phyloP scores from a whole-genome alignment of 2,888 invertebrate genomes.

The Tipula vernalis region DNA sequence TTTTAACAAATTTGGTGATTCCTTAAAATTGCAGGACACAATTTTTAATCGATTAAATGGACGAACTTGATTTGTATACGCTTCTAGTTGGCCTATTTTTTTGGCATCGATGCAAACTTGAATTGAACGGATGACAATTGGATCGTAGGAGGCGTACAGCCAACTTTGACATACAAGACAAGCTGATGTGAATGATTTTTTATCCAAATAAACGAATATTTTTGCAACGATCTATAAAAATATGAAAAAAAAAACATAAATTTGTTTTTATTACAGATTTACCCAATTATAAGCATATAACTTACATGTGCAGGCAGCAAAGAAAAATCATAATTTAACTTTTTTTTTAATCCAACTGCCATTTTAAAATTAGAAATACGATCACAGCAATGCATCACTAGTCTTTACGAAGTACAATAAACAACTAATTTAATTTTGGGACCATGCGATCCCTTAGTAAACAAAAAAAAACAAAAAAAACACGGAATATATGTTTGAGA shows the following conservation, averaged over 20 bases:
- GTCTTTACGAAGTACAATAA: too few species aligned
- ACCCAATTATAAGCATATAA: background rate
- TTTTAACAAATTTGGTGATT: background rate
- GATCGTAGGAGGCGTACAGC: background rate
- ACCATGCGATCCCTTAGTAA: too few species aligned
- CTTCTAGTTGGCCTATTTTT: background rate
- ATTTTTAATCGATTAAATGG: background rate
- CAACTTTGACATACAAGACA: background rate
- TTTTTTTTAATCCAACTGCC: background rate
- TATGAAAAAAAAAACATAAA: background rate
- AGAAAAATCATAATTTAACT: background rate
- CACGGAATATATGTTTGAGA: too few species aligned
- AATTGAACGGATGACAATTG: background rate
- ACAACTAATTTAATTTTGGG: too few species aligned
- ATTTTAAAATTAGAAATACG: background rate
- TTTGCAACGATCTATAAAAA: background rate
- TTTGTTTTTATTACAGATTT: background rate
- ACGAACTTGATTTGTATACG: background rate
- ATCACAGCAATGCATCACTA: background rate
- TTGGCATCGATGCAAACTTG: background rate
- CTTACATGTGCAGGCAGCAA: background rate
- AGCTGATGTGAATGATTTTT: background rate
- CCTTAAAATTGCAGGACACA: background rate
- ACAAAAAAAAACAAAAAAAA: too few species aligned
- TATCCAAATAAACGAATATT: background rate